Evolutionary conservation across 2,113 vertebrate genomes (phyloP), one percentile per base, ranked within the genome.

Genomic region (Turnix velox): DNA sequence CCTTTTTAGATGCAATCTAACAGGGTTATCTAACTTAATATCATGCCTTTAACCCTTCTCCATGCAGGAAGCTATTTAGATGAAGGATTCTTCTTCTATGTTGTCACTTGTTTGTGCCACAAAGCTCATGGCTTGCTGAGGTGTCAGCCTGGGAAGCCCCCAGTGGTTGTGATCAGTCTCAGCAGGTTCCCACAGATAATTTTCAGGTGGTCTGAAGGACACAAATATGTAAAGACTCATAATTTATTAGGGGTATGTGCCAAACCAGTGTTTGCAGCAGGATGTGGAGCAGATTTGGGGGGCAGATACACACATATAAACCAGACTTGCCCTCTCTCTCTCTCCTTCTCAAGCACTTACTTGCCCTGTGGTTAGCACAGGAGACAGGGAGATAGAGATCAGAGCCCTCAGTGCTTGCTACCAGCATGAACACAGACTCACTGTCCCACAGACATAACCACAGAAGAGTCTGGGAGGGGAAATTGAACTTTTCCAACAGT

Each of bases 401-500:
- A 76, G 80, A 93, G 86, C 74, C 69, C 80, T 93, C 51, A 92
- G 84, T 95, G 84, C 77, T 86, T 67, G 67, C 69, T 87, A 65
- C 52, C 33, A 49, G 58, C 67, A 28, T 71, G 85, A 94, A 86
- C 22, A 0, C 42, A 49, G 63, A 57, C 57, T 76, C 84, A 87
- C 83, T 49, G 84, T 78, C 77, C 80, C 91, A 30, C 23, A 72
- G 77, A 82, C 28, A 83, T 43, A 78, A 87, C 39, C 69, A 45
- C 45, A 72, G 87, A 31, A 74, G 69, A 74, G 52, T 27, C 35
- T 42, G 42, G 35, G 59, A 92, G 46, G 30, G 46, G 27, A 81
- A 80, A 51, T 24, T 12, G 22, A 5, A 4, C 51, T 51, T 58
- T 75, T 62, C 54, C 51, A 46, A 45, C 0, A 0, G 25, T 25